These are phyloP conservation scores for Micropterix aruncella DNA, from an alignment of 2,888 invertebrate species.

Conservation along the genomic window DNA sequence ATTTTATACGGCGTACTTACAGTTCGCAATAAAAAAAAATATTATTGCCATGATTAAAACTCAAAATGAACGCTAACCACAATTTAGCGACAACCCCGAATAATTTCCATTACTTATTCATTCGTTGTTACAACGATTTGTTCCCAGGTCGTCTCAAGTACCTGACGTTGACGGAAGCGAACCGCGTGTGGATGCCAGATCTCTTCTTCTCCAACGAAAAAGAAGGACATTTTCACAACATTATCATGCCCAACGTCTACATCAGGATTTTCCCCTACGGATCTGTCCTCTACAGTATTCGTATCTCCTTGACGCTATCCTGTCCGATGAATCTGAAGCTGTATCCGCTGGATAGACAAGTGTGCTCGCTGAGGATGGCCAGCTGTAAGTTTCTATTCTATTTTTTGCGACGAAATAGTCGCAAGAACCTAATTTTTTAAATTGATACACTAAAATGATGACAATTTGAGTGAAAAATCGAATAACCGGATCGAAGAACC, in stretches of 20 bases:
- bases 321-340: constrained; percentile 97
- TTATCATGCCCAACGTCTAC: constrained; percentile 96
- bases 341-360: constrained; percentile 92
- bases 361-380: constrained; percentile 89
- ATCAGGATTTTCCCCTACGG: constrained; percentile 93
- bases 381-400: constrained; percentile 67
- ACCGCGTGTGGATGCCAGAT: constrained; percentile 97
- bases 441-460: background rate
- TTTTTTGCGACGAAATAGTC: background rate
- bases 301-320: constrained; percentile 88
- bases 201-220: constrained; percentile 97
- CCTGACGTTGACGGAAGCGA: constrained; percentile 85
- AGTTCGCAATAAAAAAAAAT: too few species aligned
- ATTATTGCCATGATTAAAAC: too few species aligned
- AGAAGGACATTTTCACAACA: constrained; percentile 93
- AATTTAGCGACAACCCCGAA: too few species aligned
- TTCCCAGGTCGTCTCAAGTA: constrained; percentile 71
- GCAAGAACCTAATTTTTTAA: background rate
- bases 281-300: constrained; percentile 91
- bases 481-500: background rate
- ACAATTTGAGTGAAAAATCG: background rate
- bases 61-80: too few species aligned
- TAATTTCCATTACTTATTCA: too few species aligned
- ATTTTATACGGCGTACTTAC: too few species aligned
- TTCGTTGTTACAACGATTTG: background rate